Evolutionary conservation across 2,113 vertebrate genomes (phyloP).

Genomic region (Tinamus guttatus): DNA sequence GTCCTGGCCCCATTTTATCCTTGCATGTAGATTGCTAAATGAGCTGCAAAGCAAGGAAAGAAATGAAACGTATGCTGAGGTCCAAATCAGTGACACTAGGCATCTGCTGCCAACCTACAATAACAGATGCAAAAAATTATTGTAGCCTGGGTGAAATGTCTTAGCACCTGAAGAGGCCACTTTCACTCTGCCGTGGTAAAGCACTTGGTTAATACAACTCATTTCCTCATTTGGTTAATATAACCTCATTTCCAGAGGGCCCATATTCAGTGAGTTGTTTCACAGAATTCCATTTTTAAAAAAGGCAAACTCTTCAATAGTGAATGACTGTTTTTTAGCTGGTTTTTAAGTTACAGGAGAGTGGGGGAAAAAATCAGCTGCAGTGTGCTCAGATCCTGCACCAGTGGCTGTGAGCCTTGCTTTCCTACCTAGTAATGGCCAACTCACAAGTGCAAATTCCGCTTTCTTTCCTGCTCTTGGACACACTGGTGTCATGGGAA

Average conservation of each 20-base stretch:
- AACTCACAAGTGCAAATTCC: no score
- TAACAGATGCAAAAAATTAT: not conserved
- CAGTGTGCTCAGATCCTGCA: not conserved
- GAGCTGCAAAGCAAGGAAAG: not conserved
- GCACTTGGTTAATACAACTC: not conserved
- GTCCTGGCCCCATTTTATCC: not conserved
- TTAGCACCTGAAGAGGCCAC: not conserved
- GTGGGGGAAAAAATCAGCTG: not conserved
- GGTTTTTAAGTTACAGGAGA: no score
- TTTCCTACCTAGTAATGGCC: not conserved
- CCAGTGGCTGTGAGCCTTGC: not conserved
- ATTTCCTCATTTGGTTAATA: no score
- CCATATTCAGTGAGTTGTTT: not conserved
- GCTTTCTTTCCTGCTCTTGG: not conserved
- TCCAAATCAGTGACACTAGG: not conserved
- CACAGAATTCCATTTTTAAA: not conserved
- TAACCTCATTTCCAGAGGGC: no score
- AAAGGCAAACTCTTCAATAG: not conserved
- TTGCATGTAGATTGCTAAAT: not conserved
- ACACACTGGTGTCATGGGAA: not conserved
- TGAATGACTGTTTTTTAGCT: no score
- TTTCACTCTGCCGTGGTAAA: not conserved
- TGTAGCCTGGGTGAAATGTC: not conserved
- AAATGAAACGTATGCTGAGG: not conserved
- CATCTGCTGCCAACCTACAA: not conserved